Evolutionary conservation across 1,140 invertebrate genomes (phyloP).

Genomic region (Papilio machaon): DNA sequence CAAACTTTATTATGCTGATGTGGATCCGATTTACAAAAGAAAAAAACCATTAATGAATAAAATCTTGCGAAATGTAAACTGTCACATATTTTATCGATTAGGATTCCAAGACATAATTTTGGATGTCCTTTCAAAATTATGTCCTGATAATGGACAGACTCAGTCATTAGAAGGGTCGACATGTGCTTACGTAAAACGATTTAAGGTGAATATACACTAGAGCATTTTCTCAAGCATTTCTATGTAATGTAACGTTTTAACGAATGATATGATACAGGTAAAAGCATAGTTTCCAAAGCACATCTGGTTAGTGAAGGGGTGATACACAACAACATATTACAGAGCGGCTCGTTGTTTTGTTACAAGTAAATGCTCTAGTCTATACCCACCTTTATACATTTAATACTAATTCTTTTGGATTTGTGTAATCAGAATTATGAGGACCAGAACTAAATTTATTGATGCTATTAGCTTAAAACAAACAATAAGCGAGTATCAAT

Average conservation of each 20-base stretch:
- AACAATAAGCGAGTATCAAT: not conserved
- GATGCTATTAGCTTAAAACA: not conserved
- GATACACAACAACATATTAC: too few species aligned
- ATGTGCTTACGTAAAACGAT: not conserved
- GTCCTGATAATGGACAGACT: not conserved
- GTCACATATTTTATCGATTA: not conserved
- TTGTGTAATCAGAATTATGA: not conserved
- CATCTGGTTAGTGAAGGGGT: too few species aligned
- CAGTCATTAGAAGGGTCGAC: not conserved
- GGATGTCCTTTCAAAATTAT: not conserved
- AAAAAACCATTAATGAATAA: not conserved
- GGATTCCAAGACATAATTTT: not conserved
- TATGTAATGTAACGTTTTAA: too few species aligned
- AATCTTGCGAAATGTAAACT: not conserved
- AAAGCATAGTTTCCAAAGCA: too few species aligned
- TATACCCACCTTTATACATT: too few species aligned
- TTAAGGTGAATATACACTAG: not conserved
- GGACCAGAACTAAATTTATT: not conserved
- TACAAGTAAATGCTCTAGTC: too few species aligned
- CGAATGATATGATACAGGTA: too few species aligned
- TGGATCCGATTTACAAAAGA: not conserved
- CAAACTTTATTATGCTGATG: not conserved
- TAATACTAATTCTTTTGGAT: not conserved
- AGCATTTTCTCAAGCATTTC: too few species aligned
- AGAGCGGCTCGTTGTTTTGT: too few species aligned